Conservation (phyloP, 2,888 invertebrate species). For the Caenorhabditis auriculariae region DNA sequence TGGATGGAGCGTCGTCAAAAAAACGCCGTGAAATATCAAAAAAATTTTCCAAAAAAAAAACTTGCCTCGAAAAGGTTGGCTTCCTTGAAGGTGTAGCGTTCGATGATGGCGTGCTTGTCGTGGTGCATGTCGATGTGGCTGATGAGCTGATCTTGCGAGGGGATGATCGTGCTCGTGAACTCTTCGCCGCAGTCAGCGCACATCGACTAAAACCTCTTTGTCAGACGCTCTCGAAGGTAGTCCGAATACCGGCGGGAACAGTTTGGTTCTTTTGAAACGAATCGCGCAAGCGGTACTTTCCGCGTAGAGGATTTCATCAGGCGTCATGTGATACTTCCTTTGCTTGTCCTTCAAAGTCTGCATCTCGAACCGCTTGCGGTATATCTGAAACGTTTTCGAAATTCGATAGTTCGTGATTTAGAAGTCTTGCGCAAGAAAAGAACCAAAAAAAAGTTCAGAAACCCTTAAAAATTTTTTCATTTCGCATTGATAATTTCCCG, state of each 20-base stretch:
- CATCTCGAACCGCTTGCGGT: conserved; percentile 32
- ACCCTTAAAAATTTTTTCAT: too few relatives aligned
- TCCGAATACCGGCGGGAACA: conserved; percentile 28
- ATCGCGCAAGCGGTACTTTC: conserved; percentile 15
- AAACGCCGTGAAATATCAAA: background rate
- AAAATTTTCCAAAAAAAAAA: background rate
- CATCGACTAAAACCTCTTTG: conserved; percentile 24
- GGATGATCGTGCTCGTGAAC: conserved; percentile 16
- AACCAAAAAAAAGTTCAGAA: too few relatives aligned
- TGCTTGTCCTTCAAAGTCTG: conserved; percentile 26
- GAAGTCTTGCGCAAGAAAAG: too few relatives aligned
- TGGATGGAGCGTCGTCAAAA: background rate
- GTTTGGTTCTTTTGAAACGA: conserved; percentile 28
- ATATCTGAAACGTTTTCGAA: conserved; percentile 12
- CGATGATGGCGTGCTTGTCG: conserved; percentile 22
- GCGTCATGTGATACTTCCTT: conserved; percentile 23
- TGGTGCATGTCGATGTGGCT: conserved; percentile 25
- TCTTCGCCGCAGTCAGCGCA: conserved; percentile 29
- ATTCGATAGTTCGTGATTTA: too few relatives aligned
- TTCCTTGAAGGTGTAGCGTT: conserved; percentile 35
- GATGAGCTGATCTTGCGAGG: conserved; percentile 35
- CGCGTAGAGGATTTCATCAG: conserved; percentile 23
- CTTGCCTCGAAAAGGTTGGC: conserved; percentile 26
- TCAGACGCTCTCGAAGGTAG: background rate
- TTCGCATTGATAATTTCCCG: too few relatives aligned